Conservation (phyloP, 1,140 invertebrate genomes). For the Drosophila ogumai region DNA sequence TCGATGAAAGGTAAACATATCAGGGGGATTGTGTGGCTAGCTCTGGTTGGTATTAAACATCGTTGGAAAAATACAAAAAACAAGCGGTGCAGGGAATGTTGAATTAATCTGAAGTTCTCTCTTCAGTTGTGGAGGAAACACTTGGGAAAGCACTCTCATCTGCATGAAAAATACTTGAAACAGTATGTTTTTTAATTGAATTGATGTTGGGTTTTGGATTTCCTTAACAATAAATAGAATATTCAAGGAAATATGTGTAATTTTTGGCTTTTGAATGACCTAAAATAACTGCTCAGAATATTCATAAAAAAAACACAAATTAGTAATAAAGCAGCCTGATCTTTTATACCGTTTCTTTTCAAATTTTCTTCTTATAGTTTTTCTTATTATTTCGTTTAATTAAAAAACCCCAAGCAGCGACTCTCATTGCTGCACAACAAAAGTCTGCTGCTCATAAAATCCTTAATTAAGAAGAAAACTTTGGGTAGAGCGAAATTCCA, state of each 20-base stretch:
- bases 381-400: conserved; percentile 5
- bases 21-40: conserved; percentile 35
- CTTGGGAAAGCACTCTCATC: background rate
- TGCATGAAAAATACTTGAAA: background rate
- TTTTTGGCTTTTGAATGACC: background rate
- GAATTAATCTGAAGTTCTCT: conserved; percentile 1
- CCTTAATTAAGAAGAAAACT: conserved; percentile 34
- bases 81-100: background rate
- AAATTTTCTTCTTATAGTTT: background rate
- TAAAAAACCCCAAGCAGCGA: conserved; percentile 8
- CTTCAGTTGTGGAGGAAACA: background rate
- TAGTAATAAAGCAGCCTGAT: background rate
- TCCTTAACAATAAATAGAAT: background rate
- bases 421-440: background rate
- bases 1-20: conserved; percentile 63
- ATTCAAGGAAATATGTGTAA: background rate
- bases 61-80: conserved; percentile 12
- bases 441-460: conserved; percentile 11
- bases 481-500: background rate
- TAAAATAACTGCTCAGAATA: background rate
- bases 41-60: conserved; percentile 24
- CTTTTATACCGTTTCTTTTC: background rate
- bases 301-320: background rate
- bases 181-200: background rate
- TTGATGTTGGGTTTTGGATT: background rate